A percentile compares a stretch with the other conserved stretches of the same genome.
These are phyloP conservation scores for Chlamydotis undulata DNA, from an alignment of 2,113 vertebrate species.

Conservation along the genomic window DNA sequence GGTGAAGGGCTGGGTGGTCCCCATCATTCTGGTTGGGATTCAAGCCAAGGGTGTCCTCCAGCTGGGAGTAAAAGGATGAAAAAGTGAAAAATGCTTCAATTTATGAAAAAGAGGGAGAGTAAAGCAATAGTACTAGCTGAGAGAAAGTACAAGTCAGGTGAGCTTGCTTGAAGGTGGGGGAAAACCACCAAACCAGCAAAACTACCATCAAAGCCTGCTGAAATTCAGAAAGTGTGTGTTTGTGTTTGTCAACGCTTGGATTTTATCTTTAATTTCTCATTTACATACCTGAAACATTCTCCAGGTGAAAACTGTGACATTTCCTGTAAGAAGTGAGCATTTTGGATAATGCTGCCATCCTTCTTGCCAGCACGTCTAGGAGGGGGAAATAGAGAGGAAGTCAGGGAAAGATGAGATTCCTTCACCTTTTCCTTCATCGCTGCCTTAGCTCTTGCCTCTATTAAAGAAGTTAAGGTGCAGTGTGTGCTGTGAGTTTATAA, in stretches of 20 bases:
- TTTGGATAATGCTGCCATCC: not conserved
- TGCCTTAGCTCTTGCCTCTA: not conserved
- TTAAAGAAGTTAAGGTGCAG: not conserved
- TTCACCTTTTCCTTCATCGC: not conserved
- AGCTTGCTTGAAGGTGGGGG: not conserved
- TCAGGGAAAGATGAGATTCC: not conserved
- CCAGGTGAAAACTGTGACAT: not conserved
- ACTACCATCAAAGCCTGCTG: not conserved
- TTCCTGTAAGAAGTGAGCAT: not conserved
- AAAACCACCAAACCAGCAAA: not conserved
- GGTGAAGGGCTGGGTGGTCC: not conserved
- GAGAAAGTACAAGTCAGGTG: not conserved
- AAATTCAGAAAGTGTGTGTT: not conserved
- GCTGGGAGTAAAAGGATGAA: accelerated
- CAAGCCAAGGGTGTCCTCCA: not conserved
- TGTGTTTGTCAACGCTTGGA: not conserved
- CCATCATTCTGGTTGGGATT: not conserved
- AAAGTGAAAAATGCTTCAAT: not conserved
- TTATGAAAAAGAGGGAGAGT: no score
- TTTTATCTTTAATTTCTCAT: not conserved
- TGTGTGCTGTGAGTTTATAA: not conserved
- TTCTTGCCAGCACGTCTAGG: not conserved
- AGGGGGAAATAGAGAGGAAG: not conserved
- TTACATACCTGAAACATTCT: not conserved
- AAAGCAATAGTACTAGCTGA: not conserved